Evolutionary conservation across 2,888 invertebrate genomes (phyloP).

Genomic region (Lasioglossum lativentre): DNA sequence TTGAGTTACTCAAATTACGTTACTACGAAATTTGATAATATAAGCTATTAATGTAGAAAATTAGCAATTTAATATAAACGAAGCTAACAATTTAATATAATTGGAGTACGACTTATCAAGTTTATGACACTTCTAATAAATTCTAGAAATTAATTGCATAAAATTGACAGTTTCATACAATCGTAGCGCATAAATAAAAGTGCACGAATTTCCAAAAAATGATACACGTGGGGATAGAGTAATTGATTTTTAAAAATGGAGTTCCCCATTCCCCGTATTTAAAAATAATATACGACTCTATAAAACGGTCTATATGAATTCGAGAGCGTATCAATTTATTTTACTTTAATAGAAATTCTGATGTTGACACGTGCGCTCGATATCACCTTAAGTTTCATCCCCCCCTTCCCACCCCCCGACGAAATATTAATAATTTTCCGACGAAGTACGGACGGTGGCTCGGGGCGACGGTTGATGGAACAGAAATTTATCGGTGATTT

Average conservation of each 20-base stretch:
- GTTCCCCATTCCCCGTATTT: neutral
- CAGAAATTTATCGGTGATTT: neutral
- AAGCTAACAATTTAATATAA: neutral
- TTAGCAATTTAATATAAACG: too few species aligned
- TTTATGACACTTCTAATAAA: neutral
- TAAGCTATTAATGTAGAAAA: neutral
- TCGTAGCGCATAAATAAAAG: neutral
- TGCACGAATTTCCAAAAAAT: neutral
- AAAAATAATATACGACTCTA: neutral
- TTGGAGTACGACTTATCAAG: too few species aligned
- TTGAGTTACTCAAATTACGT: too few species aligned
- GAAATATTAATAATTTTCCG: neutral
- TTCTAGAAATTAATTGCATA: neutral
- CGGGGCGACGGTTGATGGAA: neutral
- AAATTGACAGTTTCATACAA: neutral
- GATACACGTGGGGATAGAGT: neutral
- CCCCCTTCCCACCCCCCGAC: neutral
- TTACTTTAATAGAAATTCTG: neutral
- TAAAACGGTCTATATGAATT: neutral
- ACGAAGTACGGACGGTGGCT: neutral
- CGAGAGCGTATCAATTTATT: conserved; percentile 8
- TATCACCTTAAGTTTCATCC: neutral
- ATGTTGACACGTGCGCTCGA: neutral
- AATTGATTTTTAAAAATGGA: neutral
- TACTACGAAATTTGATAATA: too few species aligned